Evolutionary conservation across 2,888 invertebrate genomes (phyloP).

Genomic region (Sinopyrophorus schimmeli): DNA sequence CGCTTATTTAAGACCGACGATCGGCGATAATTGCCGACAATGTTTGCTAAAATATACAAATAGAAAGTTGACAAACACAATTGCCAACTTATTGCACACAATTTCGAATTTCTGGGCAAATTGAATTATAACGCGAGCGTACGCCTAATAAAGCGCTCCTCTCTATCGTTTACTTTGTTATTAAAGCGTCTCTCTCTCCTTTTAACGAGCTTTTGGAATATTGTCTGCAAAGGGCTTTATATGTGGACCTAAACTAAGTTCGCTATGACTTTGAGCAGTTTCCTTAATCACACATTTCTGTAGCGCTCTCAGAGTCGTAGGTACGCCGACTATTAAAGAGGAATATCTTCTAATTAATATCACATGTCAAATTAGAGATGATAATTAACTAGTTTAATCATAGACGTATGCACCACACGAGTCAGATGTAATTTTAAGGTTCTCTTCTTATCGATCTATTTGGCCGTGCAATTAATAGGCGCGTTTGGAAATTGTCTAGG

Average conservation of each 20-base stretch:
- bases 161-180: constrained; percentile 12
- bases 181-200: constrained; percentile 2
- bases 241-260: constrained; percentile 21
- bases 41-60: too few relatives aligned
- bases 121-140: constrained; percentile 22
- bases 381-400: constrained; percentile 13
- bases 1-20: too few relatives aligned
- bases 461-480: too few relatives aligned
- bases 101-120: constrained; percentile 20
- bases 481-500: too few relatives aligned
- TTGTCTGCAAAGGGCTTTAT: constrained; percentile 20
- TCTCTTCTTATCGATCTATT: constrained; percentile 1
- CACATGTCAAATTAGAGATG: constrained; percentile 11
- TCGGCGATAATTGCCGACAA: too few relatives aligned
- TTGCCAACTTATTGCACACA: constrained; percentile 19
- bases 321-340: constrained; percentile 12
- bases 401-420: too few relatives aligned
- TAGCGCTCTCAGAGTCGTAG: constrained; percentile 9
- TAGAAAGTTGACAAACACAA: constrained; percentile 21
- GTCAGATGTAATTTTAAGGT: constrained; percentile 5
- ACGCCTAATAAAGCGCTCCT: constrained; percentile 20
- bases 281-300: constrained; percentile 19
- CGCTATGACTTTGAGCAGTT: constrained; percentile 17
- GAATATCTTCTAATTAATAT: constrained; percentile 9
- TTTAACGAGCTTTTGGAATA: constrained; percentile 9